Percentiles rank a stretch among this genome's conserved stretches.
phyloP scores from a whole-genome alignment of 2,113 vertebrate genomes.

The Poeciliopsis turrubarensis region DNA sequence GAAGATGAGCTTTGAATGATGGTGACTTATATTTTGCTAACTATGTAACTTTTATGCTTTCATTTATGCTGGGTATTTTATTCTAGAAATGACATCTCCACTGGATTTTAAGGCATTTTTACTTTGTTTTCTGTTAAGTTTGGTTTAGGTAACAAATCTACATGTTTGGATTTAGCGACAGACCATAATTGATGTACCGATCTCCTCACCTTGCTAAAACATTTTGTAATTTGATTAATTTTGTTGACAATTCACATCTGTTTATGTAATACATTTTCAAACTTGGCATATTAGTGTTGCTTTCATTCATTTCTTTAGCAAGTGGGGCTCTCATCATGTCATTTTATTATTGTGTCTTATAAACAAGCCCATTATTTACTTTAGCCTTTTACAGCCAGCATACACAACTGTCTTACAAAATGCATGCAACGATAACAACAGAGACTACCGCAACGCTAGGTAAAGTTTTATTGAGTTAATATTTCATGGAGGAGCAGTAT shows the following conservation, averaged over 20 bases:
- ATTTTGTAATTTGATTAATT: not conserved
- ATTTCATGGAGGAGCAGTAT: constrained; percentile 14
- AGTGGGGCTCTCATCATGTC: not conserved
- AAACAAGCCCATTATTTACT: not conserved
- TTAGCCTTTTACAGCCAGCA: not conserved
- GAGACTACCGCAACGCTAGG: not conserved
- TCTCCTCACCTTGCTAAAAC: not conserved
- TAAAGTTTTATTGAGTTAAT: constrained; percentile 21
- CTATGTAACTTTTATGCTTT: no score
- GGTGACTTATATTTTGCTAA: no score
- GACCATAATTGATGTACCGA: no score
- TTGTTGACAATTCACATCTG: not conserved
- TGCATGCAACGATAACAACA: not conserved
- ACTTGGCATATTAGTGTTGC: not conserved
- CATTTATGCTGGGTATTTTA: no score
- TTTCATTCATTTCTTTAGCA: not conserved
- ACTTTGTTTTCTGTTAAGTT: no score
- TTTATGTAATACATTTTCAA: not conserved
- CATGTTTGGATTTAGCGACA: not conserved
- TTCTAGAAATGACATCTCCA: no score
- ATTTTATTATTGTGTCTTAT: not conserved
- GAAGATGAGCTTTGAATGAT: no score
- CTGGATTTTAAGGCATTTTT: no score
- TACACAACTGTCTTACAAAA: not conserved
- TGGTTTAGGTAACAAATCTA: no score